Percentiles rank a stretch among this genome's conserved stretches.
Evolutionary conservation across 1,140 invertebrate species (phyloP).

Genomic region (Euschistus heros): DNA sequence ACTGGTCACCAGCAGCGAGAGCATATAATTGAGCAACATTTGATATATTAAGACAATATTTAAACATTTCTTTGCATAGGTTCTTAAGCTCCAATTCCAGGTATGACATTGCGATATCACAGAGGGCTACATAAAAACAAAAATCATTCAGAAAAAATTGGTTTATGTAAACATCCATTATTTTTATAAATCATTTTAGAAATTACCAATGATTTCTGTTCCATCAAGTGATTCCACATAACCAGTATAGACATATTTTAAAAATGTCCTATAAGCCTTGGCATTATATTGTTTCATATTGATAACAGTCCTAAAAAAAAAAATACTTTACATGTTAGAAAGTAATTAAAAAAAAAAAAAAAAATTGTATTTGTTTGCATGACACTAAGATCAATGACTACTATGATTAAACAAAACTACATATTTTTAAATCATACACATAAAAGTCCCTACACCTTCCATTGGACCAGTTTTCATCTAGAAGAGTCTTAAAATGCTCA

Average conservation of each 20-base stretch:
- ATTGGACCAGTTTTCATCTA: slow-evolving; percentile 17
- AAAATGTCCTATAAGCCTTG: slow-evolving; percentile 14
- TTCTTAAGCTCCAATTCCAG: slow-evolving; percentile 8
- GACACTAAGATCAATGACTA: too few relatives aligned
- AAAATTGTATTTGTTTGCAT: too few relatives aligned
- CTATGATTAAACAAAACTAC: not conserved
- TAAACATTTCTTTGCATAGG: slow-evolving; percentile 13
- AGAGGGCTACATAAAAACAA: not conserved
- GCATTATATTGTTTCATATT: slow-evolving; percentile 21
- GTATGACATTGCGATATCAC: slow-evolving; percentile 14
- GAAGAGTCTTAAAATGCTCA: slow-evolving; percentile 20
- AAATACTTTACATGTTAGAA: not conserved
- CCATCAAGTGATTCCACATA: slow-evolving; percentile 6
- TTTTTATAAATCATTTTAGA: not conserved
- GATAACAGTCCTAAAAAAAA: slow-evolving; percentile 10
- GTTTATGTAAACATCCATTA: not conserved
- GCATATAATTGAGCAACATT: slow-evolving; percentile 12
- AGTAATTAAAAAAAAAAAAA: not conserved
- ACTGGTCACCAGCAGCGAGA: not conserved
- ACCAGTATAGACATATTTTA: slow-evolving; percentile 20
- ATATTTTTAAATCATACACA: not conserved
- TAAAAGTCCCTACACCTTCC: not conserved
- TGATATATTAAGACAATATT: not conserved
- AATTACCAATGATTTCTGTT: slow-evolving; percentile 14
- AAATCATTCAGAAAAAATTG: not conserved